Evolutionary conservation across 2,888 invertebrate genomes (phyloP), one percentile per base, ranked within the genome.

Genomic region (Oithona nana): DNA sequence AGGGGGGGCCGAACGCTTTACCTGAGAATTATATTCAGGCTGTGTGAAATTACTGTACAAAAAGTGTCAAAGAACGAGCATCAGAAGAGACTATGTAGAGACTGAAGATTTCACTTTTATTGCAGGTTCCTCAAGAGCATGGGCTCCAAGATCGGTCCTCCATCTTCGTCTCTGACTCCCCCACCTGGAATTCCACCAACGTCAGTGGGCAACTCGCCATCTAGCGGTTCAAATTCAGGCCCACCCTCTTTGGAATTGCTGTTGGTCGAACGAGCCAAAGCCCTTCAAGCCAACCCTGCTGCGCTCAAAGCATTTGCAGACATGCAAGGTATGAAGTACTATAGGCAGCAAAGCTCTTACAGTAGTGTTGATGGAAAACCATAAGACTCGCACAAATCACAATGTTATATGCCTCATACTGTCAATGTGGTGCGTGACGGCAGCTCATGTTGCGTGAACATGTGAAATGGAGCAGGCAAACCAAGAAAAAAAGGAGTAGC

Each of bases 191-290:
- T 26, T 13, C 4, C 54, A 16, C 26, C 54, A 16, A 24, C 22
- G 13, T 39, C 39, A 6, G 16, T 6, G 8, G 8, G 16, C 6
- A 39, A 6, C 54, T 24, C 54, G 24, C 26, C 54, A 26, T 20
- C 24, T 13, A 24, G 24, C 20, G 22, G 24, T 24, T 26, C 54
- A 3, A 54, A 16, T 54, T 2, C 24, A 54, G 26, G 26, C 54
- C n/a, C 50, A 20, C 54, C 54, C 20, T 24, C 54, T 26, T 26
- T 86, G 69, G 86, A 87, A 73, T 79, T 83, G 69, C 74, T 84
- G 67, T 76, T 87, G 62, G 75, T 86, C 72, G 86, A 87, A 73
- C 81, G 86, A 70, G 81, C 83, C 69, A 84, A 85, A 71, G 78
- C 79, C 29, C 72, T 83, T 64, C 79, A 80, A 67, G 79, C 80